A percentile compares a stretch with the other conserved stretches of the same genome.
These are phyloP conservation scores for Poecilia latipinna DNA, from an alignment of 2,113 vertebrate species.

Conservation along the genomic window DNA sequence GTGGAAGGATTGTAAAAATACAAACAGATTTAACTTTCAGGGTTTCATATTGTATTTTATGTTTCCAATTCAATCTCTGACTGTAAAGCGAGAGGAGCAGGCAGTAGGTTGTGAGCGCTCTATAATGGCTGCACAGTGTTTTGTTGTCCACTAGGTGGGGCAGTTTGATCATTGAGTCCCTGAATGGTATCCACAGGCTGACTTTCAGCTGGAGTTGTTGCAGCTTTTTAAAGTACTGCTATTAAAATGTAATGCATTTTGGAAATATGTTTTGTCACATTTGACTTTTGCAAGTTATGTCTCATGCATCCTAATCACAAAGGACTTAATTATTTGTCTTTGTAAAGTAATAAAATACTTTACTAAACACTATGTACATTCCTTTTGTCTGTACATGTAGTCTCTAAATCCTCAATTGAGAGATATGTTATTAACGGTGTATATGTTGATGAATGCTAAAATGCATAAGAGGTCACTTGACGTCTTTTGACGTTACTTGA, in stretches of 20 bases:
- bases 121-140: not conserved
- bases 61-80: too few relatives aligned
- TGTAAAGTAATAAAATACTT: too few relatives aligned
- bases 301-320: too few relatives aligned
- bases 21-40: too few relatives aligned
- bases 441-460: not conserved
- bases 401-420: not conserved
- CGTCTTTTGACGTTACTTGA: too few relatives aligned
- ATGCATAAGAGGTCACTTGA: not conserved
- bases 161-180: slow-evolving; percentile 33
- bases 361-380: too few relatives aligned
- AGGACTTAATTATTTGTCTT: too few relatives aligned
- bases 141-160: slow-evolving; percentile 63
- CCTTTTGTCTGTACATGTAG: too few relatives aligned
- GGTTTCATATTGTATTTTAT: too few relatives aligned
- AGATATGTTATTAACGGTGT: not conserved
- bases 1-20: too few relatives aligned
- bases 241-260: not conserved
- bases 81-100: too few relatives aligned
- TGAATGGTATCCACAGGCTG: not conserved
- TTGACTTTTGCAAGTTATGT: not conserved
- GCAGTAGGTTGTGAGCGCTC: too few relatives aligned
- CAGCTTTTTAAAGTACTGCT: not conserved
- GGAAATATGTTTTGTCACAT: not conserved
- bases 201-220: not conserved